Conservation (phyloP, 2,113 vertebrate genomes). For the Esox niger region DNA sequence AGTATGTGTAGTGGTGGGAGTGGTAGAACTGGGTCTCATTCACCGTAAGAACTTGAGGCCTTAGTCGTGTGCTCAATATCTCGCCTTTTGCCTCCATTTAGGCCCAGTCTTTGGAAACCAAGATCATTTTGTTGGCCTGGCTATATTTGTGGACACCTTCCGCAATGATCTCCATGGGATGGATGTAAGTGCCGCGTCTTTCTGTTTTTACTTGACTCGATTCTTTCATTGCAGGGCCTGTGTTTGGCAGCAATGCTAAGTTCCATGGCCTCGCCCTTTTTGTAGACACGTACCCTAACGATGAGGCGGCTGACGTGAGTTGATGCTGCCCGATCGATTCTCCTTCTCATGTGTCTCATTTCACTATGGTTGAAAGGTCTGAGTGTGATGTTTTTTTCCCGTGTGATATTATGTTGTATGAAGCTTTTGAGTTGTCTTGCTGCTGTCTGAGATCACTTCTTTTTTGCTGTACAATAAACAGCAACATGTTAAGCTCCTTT, state of each 20-base stretch:
- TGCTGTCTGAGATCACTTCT: background rate
- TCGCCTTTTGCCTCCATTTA: constrained; percentile 71
- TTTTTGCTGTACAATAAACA: background rate
- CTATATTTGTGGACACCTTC: constrained; percentile 80
- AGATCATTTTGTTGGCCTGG: constrained; percentile 75
- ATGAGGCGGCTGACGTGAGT: constrained; percentile 91
- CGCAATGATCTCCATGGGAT: constrained; percentile 78
- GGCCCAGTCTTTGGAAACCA: constrained; percentile 77
- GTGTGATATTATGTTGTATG: too few species aligned
- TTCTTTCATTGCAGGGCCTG: constrained; percentile 80
- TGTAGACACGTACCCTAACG: constrained; percentile 95
- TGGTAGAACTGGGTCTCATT: background rate
- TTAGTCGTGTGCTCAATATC: constrained; percentile 31
- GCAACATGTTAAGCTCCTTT: too few species aligned
- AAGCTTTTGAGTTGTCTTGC: too few species aligned
- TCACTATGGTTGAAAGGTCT: background rate
- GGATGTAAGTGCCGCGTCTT: constrained; percentile 72
- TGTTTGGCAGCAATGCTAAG: constrained; percentile 92
- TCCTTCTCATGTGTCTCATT: background rate
- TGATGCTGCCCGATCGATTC: constrained; percentile 25
- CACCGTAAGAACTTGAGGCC: background rate
- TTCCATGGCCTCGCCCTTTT: constrained; percentile 94
- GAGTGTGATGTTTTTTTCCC: background rate
- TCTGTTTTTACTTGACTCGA: constrained; percentile 48
- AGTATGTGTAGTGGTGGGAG: too few species aligned